Conservation (phyloP, 2,113 vertebrate genomes). For the Aix galericulata region DNA sequence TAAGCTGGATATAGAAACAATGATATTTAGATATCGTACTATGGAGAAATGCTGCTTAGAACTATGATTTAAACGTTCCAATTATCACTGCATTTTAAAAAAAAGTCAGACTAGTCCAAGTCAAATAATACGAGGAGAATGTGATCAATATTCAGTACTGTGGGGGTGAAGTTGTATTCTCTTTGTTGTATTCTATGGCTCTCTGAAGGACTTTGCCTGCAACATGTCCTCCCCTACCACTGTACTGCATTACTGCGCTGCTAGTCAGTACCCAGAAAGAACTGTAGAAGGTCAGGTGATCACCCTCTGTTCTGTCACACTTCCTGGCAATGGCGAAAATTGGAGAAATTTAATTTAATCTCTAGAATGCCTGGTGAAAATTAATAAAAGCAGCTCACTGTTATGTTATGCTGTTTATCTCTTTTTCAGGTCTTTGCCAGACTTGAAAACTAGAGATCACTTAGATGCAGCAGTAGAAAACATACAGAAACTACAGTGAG, state of each 20-base stretch:
- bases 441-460: background rate
- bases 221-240: background rate
- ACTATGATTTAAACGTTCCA: background rate
- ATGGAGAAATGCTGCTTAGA: background rate
- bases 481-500: background rate
- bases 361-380: background rate
- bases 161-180: background rate
- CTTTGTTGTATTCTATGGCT: background rate
- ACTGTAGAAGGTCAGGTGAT: background rate
- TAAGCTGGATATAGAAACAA: background rate
- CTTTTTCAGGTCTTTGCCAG: background rate
- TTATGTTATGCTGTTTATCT: background rate
- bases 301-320: background rate
- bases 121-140: background rate
- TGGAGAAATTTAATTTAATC: background rate
- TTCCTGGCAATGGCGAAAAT: fast-evolving
- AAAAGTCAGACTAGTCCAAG: background rate
- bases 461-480: background rate
- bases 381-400: background rate
- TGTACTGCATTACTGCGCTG: background rate
- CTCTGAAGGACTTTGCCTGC: background rate
- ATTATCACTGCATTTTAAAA: background rate
- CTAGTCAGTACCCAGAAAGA: background rate
- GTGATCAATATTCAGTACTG: background rate
- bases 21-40: background rate